Base-by-base conservation (phyloP, 2,888 invertebrate genomes). In the Myopa tessellatipennis region DNA sequence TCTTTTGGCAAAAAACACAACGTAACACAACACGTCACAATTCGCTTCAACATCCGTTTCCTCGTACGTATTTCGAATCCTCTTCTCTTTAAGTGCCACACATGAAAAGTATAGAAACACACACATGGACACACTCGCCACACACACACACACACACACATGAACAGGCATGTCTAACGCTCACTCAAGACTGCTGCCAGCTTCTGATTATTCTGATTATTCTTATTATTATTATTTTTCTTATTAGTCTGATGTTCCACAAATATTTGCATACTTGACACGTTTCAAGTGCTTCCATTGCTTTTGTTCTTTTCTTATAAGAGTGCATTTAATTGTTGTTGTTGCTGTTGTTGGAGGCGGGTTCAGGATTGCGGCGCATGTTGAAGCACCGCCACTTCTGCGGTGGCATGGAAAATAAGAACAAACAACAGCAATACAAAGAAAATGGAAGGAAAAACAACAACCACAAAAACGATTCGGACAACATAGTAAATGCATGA, bases 191-290 rank as follows among this genome's bases (percentile, higher is more conserved):
- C 65, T 36, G 10, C 38, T 38, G 65, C 38, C 65, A 58, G 70
- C 65, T 77, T 61, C 65, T 36, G 85, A 84, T 85, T 26, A 26
- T 77, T 61, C 65, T 36, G 85, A 84, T 85, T 26, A 26, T 26
- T 26, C 26, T 26, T 26, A 26, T 26, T 26, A 26, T 26, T 26
- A 26, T 26, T 26, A 26, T 26, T n/a, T n/a, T n/a, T 82, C 82
- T 85, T 85, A 84, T 85, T 85, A 85, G 86, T 85, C 83, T 84
- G 80, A 52, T 82, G 82, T 82, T 84, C 79, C 82, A 82, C 81
- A 85, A 85, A 85, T 85, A 85, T 86, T 86, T 86, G 85, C 86
- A 84, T 86, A 86, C 85, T 83, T 83, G 81, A 83, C 86, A 86
- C 86, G 86, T 86, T 82, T 82, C 81, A 79, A 84, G 80, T 80